phyloP scores from a whole-genome alignment of 2,797 vertebrate genomes.

The Ptychobarbus kaznakovi region DNA sequence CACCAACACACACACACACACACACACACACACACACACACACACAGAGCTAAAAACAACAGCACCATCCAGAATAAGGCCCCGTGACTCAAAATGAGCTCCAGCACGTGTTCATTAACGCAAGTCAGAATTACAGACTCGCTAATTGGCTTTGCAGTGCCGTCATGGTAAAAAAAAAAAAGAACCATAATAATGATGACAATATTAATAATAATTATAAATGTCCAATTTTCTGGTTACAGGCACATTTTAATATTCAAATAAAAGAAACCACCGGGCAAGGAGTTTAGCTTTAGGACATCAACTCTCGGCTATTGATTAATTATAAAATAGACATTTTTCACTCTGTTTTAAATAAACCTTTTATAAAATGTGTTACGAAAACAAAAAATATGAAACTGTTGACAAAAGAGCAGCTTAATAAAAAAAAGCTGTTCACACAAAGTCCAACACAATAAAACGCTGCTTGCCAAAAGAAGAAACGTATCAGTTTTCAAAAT shows the following conservation, averaged over 20 bases:
- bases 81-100: slow-evolving; percentile 30
- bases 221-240: slow-evolving; percentile 28
- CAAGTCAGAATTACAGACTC: slow-evolving; percentile 27
- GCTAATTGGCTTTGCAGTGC: slow-evolving; percentile 5
- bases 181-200: neutral
- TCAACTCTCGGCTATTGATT: slow-evolving; percentile 31
- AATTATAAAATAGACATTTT: slow-evolving; percentile 59
- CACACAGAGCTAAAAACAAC: neutral
- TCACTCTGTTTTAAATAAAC: slow-evolving; percentile 63
- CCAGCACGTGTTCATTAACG: slow-evolving; percentile 3
- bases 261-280: slow-evolving; percentile 42
- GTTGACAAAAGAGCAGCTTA: slow-evolving; percentile 53
- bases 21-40: neutral
- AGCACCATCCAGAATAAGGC: slow-evolving; percentile 56
- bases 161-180: slow-evolving; percentile 4
- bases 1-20: too few relatives aligned
- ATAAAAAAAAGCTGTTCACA: slow-evolving; percentile 23
- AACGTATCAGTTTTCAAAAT: neutral
- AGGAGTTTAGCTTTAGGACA: slow-evolving; percentile 38
- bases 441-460: slow-evolving; percentile 20
- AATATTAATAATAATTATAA: slow-evolving; percentile 21
- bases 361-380: slow-evolving; percentile 57
- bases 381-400: slow-evolving; percentile 46
- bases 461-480: neutral
- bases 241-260: slow-evolving; percentile 56